phyloP scores from a whole-genome alignment of 2,888 invertebrate genomes.

The Drosophila ezoana region DNA sequence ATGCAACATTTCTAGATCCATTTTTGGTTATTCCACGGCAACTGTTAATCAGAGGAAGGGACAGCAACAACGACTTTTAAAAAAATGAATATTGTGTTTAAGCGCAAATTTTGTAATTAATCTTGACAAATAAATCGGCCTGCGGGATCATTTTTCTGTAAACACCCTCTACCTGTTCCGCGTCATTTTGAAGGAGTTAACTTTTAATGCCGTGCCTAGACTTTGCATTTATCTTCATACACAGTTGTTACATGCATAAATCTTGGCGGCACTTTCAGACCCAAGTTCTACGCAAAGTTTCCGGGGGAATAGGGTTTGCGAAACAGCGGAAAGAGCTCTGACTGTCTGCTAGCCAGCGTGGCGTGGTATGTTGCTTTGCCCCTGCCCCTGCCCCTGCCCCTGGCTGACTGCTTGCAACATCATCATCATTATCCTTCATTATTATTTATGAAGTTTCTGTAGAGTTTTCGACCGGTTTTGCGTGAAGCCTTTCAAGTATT shows the following conservation, averaged over 20 bases:
- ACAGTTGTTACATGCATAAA: constrained; percentile 57
- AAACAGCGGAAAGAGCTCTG: neutral
- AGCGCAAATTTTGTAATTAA: constrained; percentile 79
- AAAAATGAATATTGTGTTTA: constrained; percentile 75
- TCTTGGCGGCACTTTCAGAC: constrained; percentile 61
- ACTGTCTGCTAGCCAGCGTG: constrained; percentile 49
- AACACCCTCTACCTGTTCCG: constrained; percentile 12
- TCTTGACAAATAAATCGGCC: constrained; percentile 76
- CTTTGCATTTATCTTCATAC: constrained; percentile 54
- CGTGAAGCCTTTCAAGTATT: constrained; percentile 70
- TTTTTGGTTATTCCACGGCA: too few species aligned
- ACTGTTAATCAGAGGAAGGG: constrained; percentile 52
- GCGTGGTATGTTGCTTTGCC: constrained; percentile 33
- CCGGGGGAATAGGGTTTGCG: neutral
- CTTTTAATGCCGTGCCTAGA: constrained; percentile 52
- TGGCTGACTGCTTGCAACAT: constrained; percentile 46
- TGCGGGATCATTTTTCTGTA: constrained; percentile 16
- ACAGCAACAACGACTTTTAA: constrained; percentile 47
- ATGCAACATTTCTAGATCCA: too few species aligned
- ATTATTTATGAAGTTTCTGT: constrained; percentile 65
- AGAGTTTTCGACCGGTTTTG: constrained; percentile 54
- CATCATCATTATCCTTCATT: constrained; percentile 82
- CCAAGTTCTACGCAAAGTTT: constrained; percentile 38
- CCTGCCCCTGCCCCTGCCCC: constrained; percentile 1
- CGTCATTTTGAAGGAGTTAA: constrained; percentile 41